Base-by-base conservation (phyloP, 2,797 vertebrate species). In the Sandelia bainsii region DNA sequence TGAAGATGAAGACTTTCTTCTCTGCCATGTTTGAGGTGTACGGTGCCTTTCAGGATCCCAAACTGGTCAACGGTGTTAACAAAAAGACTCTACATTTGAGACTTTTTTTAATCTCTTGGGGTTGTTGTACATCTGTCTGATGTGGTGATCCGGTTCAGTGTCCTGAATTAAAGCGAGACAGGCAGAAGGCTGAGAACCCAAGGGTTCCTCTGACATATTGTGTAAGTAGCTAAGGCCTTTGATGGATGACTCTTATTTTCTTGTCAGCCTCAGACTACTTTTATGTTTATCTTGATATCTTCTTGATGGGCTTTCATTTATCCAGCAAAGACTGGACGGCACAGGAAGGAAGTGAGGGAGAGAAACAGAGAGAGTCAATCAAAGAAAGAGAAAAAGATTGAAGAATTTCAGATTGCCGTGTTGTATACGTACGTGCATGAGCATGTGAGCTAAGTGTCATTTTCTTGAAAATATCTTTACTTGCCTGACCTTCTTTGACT, bases 211-310 rank as follows among this genome's bases (percentile, higher is more conserved):
- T 93, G 92, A 93, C 93, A 90, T 63, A 75, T 74, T 67, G 80
- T 87, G 92, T 91, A 91, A 93, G 87, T 84, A 91, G 83, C 81
- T 79, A 50, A 51, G 42, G 69, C 62, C 81, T 75, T 87, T 94
- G 93, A 94, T 93, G 91, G 92, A 94, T 94, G 90, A 89, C 82
- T 93, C 85, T 90, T 93, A 94, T 94, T 95, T 95, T 93, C 92
- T 90, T 93, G 93, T 94, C 93, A 92, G 77, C 86, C 82, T 87
- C 63, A 73, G 82, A 91, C 82, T 72, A 75, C 87, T 86, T 91
- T 92, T 84, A 92, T 94, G 87, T 93, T 94, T 93, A 92, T 93
- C 91, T 93, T 94, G 87, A 92, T 91, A 90, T 91, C 89, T 90
- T 70, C 77, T 82, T 92, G 90, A 94, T 92, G 84, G 79, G 63